Evolutionary conservation across 1,140 invertebrate species (phyloP).

Genomic region (Ganaspis sp.): DNA sequence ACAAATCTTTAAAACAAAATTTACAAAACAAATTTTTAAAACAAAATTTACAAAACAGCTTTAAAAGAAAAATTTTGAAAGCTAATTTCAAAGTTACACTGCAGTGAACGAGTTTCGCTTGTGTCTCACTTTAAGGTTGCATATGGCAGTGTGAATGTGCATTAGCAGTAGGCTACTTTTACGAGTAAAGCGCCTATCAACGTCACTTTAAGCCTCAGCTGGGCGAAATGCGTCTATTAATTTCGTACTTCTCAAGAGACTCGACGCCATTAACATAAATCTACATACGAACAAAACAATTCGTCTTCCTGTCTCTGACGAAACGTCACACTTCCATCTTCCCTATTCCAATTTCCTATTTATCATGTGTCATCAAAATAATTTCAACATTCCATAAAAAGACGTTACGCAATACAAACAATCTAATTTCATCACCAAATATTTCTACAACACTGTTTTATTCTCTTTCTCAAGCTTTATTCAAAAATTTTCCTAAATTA

Average conservation of each 20-base stretch:
- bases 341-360: background rate
- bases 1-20: too few relatives aligned
- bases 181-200: slow-evolving; percentile 8
- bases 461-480: too few relatives aligned
- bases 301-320: background rate
- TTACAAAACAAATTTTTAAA: too few relatives aligned
- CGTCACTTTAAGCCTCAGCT: slow-evolving; percentile 11
- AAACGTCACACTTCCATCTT: slow-evolving; percentile 3
- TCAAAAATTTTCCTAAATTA: too few relatives aligned
- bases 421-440: background rate
- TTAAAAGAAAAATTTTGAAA: background rate
- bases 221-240: slow-evolving; percentile 24
- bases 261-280: background rate
- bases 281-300: slow-evolving; percentile 9
- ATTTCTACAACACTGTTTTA: background rate
- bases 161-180: slow-evolving; percentile 14
- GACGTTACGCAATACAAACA: background rate
- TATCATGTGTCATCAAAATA: background rate
- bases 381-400: background rate
- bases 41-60: background rate
- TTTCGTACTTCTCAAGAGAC: slow-evolving; percentile 19
- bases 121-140: background rate
- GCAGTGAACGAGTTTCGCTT: background rate
- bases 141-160: background rate
- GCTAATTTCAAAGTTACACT: too few relatives aligned